Percentiles rank a stretch among this genome's conserved stretches.
Evolutionary conservation across 2,113 vertebrate species (phyloP).

Genomic region (Chionomys nivalis): DNA sequence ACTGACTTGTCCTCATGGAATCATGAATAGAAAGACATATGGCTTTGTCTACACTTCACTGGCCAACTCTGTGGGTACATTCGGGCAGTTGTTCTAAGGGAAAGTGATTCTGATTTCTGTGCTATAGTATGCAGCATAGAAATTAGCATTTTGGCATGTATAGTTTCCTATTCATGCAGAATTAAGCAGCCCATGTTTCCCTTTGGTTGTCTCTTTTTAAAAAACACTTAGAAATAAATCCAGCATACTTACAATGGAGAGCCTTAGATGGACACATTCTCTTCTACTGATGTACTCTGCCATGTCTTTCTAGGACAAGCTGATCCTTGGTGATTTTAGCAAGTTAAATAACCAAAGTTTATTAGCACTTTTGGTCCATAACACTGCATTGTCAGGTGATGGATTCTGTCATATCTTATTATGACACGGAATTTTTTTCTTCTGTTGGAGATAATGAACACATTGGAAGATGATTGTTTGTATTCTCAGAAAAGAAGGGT

Average conservation of each 20-base stretch:
- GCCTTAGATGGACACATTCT: not conserved
- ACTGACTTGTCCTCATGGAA: not conserved
- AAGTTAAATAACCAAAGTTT: not conserved
- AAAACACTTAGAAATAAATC: not conserved
- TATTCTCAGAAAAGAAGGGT: not conserved
- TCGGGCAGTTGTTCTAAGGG: not conserved
- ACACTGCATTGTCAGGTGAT: not conserved
- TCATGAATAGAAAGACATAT: not conserved
- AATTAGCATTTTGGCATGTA: not conserved
- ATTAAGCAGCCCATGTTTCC: conserved; percentile 3
- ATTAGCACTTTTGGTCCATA: conserved; percentile 3
- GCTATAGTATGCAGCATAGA: not conserved
- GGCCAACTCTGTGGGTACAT: not conserved
- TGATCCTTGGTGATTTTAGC: not conserved
- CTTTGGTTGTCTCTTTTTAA: conserved; percentile 2
- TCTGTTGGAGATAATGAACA: not conserved
- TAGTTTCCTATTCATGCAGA: not conserved
- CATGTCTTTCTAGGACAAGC: conserved; percentile 26
- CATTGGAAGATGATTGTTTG: conserved; percentile 5
- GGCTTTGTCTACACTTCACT: not conserved
- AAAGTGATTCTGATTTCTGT: not conserved
- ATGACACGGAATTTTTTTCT: not conserved
- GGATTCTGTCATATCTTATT: not conserved
- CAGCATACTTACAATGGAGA: not conserved
- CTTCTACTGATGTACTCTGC: not conserved